These are phyloP conservation scores for Saccostrea echinata DNA, from an alignment of 1,140 invertebrate species.

Conservation along the genomic window DNA sequence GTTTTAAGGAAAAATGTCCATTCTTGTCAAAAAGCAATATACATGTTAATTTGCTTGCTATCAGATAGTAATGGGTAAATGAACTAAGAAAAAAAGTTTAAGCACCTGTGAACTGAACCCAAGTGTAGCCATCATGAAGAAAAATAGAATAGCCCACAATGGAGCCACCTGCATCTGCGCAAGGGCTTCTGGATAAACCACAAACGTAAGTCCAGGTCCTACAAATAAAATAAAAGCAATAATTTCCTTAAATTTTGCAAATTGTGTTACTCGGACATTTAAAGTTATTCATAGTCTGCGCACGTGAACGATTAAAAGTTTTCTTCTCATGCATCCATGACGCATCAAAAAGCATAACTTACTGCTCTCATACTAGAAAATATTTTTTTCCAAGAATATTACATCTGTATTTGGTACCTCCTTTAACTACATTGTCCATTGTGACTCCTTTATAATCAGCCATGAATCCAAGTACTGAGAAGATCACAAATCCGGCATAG, in stretches of 20 bases:
- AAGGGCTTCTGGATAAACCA: conserved; percentile 72
- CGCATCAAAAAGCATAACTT: too few species aligned
- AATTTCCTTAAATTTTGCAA: too few species aligned
- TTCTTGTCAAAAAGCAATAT: too few species aligned
- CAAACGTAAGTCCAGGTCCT: conserved; percentile 72
- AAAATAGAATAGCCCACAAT: conserved; percentile 98
- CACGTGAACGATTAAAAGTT: too few species aligned
- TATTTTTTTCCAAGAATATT: too few species aligned
- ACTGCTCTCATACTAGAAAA: too few species aligned
- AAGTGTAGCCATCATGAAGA: conserved; percentile 97
- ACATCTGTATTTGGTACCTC: conserved; percentile 59
- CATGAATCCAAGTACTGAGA: conserved; percentile 77
- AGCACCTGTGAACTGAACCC: conserved; percentile 93
- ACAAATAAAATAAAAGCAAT: neutral
- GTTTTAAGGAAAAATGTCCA: too few species aligned
- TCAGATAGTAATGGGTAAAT: neutral
- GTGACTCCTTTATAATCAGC: conserved; percentile 68
- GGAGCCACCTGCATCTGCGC: conserved; percentile 95
- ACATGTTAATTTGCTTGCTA: neutral
- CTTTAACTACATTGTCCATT: conserved; percentile 70
- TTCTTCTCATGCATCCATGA: too few species aligned
- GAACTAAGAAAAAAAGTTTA: neutral
- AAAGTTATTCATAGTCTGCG: too few species aligned
- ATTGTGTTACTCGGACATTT: too few species aligned
- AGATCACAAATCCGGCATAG: conserved; percentile 77